phyloP scores from a whole-genome alignment of 1,140 invertebrate genomes.

The Aricia agestis region DNA sequence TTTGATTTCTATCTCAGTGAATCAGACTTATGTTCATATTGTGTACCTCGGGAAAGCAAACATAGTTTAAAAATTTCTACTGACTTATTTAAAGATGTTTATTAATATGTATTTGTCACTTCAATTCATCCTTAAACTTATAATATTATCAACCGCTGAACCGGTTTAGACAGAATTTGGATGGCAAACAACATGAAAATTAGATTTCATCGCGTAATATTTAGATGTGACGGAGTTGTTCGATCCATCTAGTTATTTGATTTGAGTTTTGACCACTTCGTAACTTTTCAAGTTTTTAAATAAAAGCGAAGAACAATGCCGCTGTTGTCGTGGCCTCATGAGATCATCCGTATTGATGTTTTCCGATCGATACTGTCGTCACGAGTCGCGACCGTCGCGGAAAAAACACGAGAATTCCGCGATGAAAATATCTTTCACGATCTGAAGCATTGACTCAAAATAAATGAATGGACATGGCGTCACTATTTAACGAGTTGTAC shows the following conservation, averaged over 20 bases:
- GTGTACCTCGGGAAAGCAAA: too few species aligned
- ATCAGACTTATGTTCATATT: neutral
- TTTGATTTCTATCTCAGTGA: neutral
- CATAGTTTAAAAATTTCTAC: neutral
- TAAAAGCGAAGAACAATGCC: neutral
- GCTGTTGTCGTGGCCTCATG: conserved; percentile 1
- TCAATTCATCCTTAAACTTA: too few species aligned
- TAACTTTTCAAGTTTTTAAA: too few species aligned
- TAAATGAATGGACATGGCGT: neutral
- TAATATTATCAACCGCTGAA: too few species aligned
- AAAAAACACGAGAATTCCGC: neutral
- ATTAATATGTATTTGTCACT: too few species aligned
- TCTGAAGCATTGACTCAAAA: neutral
- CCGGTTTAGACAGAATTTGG: too few species aligned
- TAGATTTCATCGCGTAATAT: too few species aligned
- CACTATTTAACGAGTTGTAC: neutral
- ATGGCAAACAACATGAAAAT: too few species aligned
- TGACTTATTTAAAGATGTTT: neutral
- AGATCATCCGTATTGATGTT: conserved; percentile 11
- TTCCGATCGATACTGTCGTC: conserved; percentile 7
- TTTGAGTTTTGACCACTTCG: too few species aligned
- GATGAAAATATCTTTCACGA: conserved; percentile 7
- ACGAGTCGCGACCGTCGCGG: neutral
- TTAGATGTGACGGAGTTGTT: too few species aligned
- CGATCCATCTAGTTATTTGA: too few species aligned